Percentiles rank a stretch among this genome's conserved stretches.
These are phyloP conservation scores for Episyrphus balteatus DNA, from an alignment of 1,140 invertebrate genomes.

Conservation along the genomic window DNA sequence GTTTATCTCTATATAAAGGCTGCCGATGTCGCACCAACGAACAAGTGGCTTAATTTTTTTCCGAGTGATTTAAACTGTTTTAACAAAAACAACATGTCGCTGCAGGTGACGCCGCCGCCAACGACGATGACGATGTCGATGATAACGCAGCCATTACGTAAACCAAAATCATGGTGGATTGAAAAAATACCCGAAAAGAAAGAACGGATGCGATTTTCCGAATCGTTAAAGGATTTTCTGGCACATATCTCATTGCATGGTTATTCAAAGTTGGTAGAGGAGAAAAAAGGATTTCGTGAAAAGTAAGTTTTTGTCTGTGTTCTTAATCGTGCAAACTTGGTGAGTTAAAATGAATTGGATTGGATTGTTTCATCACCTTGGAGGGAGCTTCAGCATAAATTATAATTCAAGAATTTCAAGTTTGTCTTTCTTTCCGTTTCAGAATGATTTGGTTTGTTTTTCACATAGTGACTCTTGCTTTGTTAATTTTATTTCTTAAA, in stretches of 20 bases:
- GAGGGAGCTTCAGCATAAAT: too few relatives aligned
- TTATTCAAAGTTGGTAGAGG: slow-evolving; percentile 34
- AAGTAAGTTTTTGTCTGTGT: slow-evolving; percentile 16
- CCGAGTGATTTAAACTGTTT: too few relatives aligned
- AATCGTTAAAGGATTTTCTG: slow-evolving; percentile 31
- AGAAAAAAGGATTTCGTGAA: slow-evolving; percentile 21
- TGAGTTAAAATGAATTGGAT: too few relatives aligned
- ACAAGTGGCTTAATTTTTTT: too few relatives aligned
- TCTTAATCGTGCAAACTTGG: not conserved
- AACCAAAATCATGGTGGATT: too few relatives aligned
- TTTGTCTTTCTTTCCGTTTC: slow-evolving; percentile 12
- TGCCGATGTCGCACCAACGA: too few relatives aligned
- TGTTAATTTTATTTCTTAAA: slow-evolving; percentile 41
- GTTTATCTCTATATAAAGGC: too few relatives aligned
- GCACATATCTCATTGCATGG: slow-evolving; percentile 33
- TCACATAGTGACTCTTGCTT: slow-evolving; percentile 37
- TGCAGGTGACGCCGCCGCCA: slow-evolving; percentile 1
- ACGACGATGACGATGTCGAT: slow-evolving; percentile 3
- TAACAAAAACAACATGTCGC: slow-evolving; percentile 1
- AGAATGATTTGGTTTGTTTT: slow-evolving; percentile 43
- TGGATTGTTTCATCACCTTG: too few relatives aligned
- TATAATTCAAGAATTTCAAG: too few relatives aligned
- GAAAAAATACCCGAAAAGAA: too few relatives aligned
- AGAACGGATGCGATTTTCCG: slow-evolving; percentile 26
- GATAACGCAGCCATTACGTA: slow-evolving; percentile 5